phyloP scores from a whole-genome alignment of 2,113 vertebrate species.

The Odocoileus virginianus region DNA sequence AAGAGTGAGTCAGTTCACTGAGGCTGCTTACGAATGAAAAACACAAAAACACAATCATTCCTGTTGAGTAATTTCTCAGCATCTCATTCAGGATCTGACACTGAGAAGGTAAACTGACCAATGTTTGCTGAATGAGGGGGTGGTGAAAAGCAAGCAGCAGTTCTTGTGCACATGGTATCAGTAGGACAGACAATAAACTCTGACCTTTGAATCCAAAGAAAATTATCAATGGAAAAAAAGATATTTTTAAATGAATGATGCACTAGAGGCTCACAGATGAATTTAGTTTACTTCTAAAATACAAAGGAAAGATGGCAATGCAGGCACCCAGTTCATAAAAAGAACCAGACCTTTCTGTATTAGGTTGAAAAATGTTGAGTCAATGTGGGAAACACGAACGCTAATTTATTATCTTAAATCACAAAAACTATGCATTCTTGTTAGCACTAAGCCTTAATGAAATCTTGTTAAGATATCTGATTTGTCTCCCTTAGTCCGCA shows the following conservation, averaged over 20 bases:
- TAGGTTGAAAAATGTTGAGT: accelerated
- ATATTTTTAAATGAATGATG: not conserved
- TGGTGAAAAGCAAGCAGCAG: not conserved
- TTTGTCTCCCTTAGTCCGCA: not conserved
- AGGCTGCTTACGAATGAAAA: not conserved
- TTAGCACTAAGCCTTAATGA: slow-evolving; percentile 2
- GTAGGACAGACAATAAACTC: not conserved
- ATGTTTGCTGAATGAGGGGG: not conserved
- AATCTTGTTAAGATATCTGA: not conserved
- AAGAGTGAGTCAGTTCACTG: not conserved
- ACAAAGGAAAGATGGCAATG: not conserved
- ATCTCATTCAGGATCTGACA: not conserved
- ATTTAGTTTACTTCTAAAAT: not conserved
- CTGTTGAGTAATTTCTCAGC: not conserved
- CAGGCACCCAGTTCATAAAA: not conserved
- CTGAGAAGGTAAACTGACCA: not conserved
- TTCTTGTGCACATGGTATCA: not conserved
- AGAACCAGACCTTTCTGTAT: not conserved
- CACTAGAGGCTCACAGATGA: not conserved
- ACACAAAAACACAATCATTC: not conserved
- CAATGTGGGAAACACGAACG: accelerated
- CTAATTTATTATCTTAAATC: not conserved
- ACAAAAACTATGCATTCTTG: not conserved
- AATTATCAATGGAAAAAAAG: not conserved
- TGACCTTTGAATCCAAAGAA: not conserved